A percentile compares a stretch with the other conserved stretches of the same genome.
phyloP scores from a whole-genome alignment of 1,140 invertebrate species.

The Ylistrum balloti region DNA sequence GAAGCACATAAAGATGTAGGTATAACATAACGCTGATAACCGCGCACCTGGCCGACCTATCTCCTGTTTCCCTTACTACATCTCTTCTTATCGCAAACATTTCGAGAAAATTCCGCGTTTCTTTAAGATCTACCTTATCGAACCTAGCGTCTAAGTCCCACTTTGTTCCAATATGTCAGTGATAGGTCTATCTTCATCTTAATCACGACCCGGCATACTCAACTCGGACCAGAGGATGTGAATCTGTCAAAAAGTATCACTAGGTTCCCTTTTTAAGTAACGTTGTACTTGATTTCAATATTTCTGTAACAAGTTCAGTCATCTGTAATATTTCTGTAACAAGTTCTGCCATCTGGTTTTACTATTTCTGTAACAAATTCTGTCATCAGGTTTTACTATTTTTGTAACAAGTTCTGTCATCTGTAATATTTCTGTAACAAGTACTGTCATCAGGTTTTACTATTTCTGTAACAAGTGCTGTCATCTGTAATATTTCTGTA shows the following conservation, averaged over 20 bases:
- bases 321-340: too few relatives aligned
- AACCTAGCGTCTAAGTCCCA: not conserved
- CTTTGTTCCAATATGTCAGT: conserved; percentile 33
- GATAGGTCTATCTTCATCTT: not conserved
- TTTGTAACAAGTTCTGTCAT: too few relatives aligned
- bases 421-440: too few relatives aligned
- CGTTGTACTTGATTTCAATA: too few relatives aligned
- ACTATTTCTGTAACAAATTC: too few relatives aligned
- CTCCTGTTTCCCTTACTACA: not conserved
- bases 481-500: too few relatives aligned
- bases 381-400: too few relatives aligned
- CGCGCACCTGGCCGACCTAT: conserved; percentile 1
- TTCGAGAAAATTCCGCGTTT: not conserved
- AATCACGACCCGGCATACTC: not conserved
- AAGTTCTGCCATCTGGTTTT: too few relatives aligned
- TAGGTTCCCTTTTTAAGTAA: too few relatives aligned
- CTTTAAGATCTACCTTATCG: not conserved
- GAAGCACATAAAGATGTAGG: not conserved
- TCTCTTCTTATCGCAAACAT: not conserved
- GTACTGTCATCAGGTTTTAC: too few relatives aligned
- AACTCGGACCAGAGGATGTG: not conserved
- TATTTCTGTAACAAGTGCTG: too few relatives aligned
- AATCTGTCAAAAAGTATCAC: not conserved
- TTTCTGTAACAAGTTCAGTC: too few relatives aligned
- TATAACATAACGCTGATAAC: not conserved